A percentile compares a stretch with the other conserved stretches of the same genome.
phyloP scores from a whole-genome alignment of 2,797 vertebrate species.

The Sebastolobus altivelis region DNA sequence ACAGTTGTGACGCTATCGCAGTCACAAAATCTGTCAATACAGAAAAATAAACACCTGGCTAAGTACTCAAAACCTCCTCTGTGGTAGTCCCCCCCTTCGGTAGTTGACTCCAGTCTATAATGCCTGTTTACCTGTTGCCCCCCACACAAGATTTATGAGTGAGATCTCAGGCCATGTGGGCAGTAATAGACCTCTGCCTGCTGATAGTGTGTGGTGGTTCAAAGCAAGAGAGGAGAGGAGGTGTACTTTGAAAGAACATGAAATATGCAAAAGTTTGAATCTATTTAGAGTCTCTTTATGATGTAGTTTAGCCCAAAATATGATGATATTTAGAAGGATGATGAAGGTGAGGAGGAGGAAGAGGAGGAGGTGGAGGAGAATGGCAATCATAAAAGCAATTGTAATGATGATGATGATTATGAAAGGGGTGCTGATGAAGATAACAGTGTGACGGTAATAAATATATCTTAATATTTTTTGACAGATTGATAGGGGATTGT shows the following conservation, averaged over 20 bases:
- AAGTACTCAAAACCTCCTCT: too few species aligned
- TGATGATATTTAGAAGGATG: background rate
- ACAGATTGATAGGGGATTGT: background rate
- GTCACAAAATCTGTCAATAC: too few species aligned
- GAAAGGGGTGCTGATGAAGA: background rate
- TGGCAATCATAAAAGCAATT: background rate
- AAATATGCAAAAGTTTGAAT: background rate
- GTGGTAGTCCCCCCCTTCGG: too few species aligned
- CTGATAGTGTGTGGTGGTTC: slow-evolving; percentile 30
- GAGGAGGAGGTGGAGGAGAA: background rate
- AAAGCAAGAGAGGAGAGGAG: background rate
- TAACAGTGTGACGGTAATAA: background rate
- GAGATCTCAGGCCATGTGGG: slow-evolving; percentile 27
- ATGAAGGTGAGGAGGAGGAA: background rate
- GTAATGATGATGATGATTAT: background rate
- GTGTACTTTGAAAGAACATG: background rate
- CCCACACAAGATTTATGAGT: slow-evolving; percentile 42
- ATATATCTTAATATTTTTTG: background rate
- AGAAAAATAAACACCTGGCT: background rate
- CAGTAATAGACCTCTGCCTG: slow-evolving; percentile 33
- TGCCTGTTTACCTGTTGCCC: slow-evolving; percentile 26
- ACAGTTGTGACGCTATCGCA: background rate
- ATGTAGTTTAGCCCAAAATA: background rate
- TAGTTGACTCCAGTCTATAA: background rate
- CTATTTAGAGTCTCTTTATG: background rate